Evolutionary conservation across 1,140 invertebrate genomes (phyloP), one percentile per base, ranked within the genome.

Genomic region (Phocides pigmalion): DNA sequence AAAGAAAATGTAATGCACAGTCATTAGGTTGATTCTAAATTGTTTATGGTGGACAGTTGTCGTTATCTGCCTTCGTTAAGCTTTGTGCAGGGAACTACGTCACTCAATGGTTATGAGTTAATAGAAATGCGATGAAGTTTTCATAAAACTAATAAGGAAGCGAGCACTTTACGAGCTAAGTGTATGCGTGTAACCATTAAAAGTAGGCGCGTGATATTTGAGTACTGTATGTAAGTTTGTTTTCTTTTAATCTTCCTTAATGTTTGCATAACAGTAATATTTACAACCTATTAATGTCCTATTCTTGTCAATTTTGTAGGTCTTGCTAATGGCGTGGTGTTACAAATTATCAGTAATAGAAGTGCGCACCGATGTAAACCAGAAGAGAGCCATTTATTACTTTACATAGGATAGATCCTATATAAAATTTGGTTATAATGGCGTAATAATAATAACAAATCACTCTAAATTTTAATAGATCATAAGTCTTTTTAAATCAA

Each of bases 101-200:
- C 19, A 46, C 28, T 61, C 12, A 61, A 37, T 47, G 56, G 44
- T 37, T 49, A 59, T 47, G 16, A 25, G 56, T 32, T 47, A 47
- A 47, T 59, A 47, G 25, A 35, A 47, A 59, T 37, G 56, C 56
- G 12, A 59, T 59, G 56, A 37, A 59, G 56, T 59, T 59, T 59
- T 59, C 56, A 59, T 59, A 47, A 59, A 59, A 47, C 42, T 47
- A 59, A 59, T 59, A 59, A 59, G 56, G 56, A 59, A 59, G 44
- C 44, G 28, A n/a, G 28, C 28, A 37, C 42, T 59, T 35, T 16
- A 35, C 56, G 16, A 59, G 15, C 22, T 35, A 22, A 59, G 56
- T 47, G 42, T 19, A 20, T 22, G 56, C 53, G 15, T 22, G 35
- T 4, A 19, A 32, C 42, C 17, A 59, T 59, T 47, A 59, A 59